phyloP scores from a whole-genome alignment of 2,888 invertebrate genomes.

The Abscondita cerata region DNA sequence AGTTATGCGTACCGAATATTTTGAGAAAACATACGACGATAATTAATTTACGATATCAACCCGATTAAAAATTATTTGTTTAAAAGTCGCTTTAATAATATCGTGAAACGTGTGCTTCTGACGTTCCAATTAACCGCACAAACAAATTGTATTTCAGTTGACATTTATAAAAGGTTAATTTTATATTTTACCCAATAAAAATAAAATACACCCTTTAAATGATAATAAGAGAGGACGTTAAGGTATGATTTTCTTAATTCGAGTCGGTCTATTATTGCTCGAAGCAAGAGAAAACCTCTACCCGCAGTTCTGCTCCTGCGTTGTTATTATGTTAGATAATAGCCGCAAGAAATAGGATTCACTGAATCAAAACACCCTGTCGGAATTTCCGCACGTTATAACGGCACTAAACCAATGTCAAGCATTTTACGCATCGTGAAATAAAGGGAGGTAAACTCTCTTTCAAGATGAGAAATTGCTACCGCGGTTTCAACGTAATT shows the following conservation, averaged over 20 bases:
- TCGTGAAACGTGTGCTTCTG: no score
- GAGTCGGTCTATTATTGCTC: constrained; percentile 13
- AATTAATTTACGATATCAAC: not conserved
- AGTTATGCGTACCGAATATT: constrained; percentile 8
- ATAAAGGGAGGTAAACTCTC: constrained; percentile 46
- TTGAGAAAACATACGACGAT: not conserved
- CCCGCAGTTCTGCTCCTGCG: not conserved
- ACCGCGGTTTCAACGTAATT: constrained; percentile 1
- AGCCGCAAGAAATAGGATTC: constrained; percentile 45
- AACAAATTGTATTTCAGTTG: not conserved
- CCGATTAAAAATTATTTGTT: not conserved
- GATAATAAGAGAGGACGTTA: not conserved
- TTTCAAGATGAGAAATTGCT: constrained; percentile 4
- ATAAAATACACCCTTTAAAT: no score
- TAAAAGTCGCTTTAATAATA: no score
- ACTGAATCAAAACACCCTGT: constrained; percentile 50
- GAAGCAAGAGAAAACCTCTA: constrained; percentile 11
- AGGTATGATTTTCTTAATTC: not conserved
- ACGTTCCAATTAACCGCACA: not conserved
- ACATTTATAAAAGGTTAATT: not conserved
- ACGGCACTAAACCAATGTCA: constrained; percentile 51
- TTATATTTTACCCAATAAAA: no score
- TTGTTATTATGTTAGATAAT: constrained; percentile 48
- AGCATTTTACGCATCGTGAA: constrained; percentile 53
- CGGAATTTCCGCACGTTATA: constrained; percentile 48